Base-by-base conservation (phyloP, 2,113 vertebrate species). In the Percopsis transmontana region DNA sequence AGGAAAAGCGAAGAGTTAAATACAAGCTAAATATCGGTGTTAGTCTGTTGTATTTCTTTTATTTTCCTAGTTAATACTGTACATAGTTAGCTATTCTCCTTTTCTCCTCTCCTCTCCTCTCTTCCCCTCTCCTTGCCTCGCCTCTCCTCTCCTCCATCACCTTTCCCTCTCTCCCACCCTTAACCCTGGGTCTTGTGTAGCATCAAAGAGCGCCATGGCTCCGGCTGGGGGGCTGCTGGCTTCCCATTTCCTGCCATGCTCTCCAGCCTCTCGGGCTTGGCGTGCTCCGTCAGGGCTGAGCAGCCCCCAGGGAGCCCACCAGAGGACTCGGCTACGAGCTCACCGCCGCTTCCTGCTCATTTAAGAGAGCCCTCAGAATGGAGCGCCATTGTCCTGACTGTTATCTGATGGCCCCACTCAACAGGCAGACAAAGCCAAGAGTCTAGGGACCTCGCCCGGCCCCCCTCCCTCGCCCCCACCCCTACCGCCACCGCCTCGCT, bases 291-390 rank as follows among this genome's bases (percentile, higher is more conserved):
- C 87, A 90, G 89, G 89, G 90, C 84, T 90, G 87, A 91, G 83
- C 78, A 18, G 84, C 84, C 91, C 89, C 90, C 84, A 74, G 90
- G 91, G 90, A 92, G 79, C 80, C 81, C 70, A 84, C 89, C 88
- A 91, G 83, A 89, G 81, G 86, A 86, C 84, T 85, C 81, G 24
- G 57, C 87, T 85, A 80, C 75, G 76, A 78, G 83, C 88, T 88
- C 90, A 85, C 81, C 70, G 81, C 77, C 85, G 55, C 89, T 92
- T 93, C 91, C 91, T 93, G 92, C 88, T 91, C 89, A 92, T 91
- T 89, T 88, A 85, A 91, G 89, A 88, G 86, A 81, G 77, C 63
- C 87, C 57, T 82, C 77, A 87, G 90, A 90, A 90, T 90, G 88
- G 91, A 87, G 86, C 73, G 33, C 91, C 81, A 93, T 93, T 93